These are phyloP conservation scores for Atethmia centrago DNA, from an alignment of 2,888 invertebrate species.

Conservation along the genomic window DNA sequence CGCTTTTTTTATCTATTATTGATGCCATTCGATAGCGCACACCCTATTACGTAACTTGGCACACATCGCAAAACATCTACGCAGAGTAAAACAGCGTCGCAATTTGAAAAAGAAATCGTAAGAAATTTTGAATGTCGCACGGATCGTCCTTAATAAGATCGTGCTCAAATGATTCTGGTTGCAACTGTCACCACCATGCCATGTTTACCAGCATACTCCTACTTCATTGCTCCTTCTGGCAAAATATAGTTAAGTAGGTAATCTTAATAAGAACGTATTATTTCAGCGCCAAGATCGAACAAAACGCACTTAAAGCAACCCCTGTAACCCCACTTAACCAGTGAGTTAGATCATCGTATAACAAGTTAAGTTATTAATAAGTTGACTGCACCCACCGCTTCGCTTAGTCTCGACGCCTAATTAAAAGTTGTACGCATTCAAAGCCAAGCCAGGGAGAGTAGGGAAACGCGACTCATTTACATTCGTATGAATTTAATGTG, in stretches of 20 bases:
- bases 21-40: too few species aligned
- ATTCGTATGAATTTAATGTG: constrained; percentile 4
- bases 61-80: background rate
- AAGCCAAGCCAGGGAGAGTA: background rate
- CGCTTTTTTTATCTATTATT: too few species aligned
- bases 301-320: background rate
- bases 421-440: constrained; percentile 49
- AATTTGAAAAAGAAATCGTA: background rate
- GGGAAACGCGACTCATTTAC: constrained; percentile 28
- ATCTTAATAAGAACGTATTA: background rate
- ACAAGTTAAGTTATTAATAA: constrained; percentile 32
- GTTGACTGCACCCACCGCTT: background rate
- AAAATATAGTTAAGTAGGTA: background rate
- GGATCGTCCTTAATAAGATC: background rate
- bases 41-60: background rate
- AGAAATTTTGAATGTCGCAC: background rate
- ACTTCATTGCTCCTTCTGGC: background rate
- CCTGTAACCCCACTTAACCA: background rate
- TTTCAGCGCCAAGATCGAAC: background rate
- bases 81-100: background rate
- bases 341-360: background rate
- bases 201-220: background rate
- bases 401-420: constrained; percentile 34
- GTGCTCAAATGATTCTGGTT: background rate
- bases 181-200: background rate